phyloP scores from a whole-genome alignment of 2,888 invertebrate species.

The Mythimna albipuncta region DNA sequence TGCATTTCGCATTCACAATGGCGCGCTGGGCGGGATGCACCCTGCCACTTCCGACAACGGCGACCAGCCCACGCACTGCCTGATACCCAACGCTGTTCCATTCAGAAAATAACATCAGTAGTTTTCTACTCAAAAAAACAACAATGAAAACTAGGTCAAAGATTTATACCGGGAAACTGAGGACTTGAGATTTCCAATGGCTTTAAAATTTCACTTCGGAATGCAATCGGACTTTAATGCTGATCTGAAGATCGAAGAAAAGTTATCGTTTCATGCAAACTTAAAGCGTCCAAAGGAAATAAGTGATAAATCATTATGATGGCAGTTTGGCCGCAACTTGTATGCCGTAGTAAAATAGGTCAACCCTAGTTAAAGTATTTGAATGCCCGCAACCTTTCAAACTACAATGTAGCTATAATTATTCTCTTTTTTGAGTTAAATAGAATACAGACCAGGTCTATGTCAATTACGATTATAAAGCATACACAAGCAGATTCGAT shows the following conservation, averaged over 20 bases:
- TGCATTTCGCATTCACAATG: conserved; percentile 78
- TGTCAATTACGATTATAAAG: background rate
- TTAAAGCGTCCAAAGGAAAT: conserved; percentile 3
- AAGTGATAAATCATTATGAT: conserved; percentile 11
- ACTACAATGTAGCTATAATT: conserved; percentile 8
- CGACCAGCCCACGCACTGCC: conserved; percentile 65
- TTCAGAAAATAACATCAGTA: conserved; percentile 39
- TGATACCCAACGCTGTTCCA: conserved; percentile 47
- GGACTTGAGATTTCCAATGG: conserved; percentile 20
- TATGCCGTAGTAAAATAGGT: conserved; percentile 12
- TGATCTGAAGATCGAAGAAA: conserved; percentile 16
- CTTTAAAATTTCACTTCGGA: conserved; percentile 29
- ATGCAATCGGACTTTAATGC: conserved; percentile 34
- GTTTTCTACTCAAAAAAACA: conserved; percentile 30
- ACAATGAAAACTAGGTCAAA: conserved; percentile 42
- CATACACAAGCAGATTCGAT: background rate
- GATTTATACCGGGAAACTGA: conserved; percentile 21
- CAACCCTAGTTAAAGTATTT: conserved; percentile 12
- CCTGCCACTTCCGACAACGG: conserved; percentile 76
- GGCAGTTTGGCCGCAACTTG: conserved; percentile 1
- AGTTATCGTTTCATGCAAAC: conserved; percentile 12
- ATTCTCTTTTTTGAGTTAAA: background rate
- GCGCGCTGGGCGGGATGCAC: conserved; percentile 70
- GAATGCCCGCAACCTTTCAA: conserved; percentile 14
- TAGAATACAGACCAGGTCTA: too few species aligned